Conservation (phyloP, 2,113 vertebrate species). For the Leptobrachium leishanense region DNA sequence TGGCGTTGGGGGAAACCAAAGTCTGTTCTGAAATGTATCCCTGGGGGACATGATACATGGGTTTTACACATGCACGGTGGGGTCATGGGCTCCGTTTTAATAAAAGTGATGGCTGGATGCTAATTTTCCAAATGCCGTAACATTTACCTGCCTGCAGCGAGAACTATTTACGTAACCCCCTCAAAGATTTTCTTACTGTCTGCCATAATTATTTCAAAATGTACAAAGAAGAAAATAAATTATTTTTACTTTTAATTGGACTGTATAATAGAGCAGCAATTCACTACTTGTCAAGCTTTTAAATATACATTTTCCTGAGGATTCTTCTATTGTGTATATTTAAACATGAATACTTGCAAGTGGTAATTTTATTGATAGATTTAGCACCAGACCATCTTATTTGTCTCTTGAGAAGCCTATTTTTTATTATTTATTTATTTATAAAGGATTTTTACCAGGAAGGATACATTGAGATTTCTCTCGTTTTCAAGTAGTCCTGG, state of each 20-base stretch:
- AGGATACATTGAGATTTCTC: no score
- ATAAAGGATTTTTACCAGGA: no score
- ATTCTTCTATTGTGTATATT: not conserved
- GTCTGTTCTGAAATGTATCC: conserved; percentile 34
- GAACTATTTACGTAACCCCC: conserved; percentile 19
- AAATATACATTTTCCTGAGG: not conserved
- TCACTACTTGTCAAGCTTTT: not conserved
- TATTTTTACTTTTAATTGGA: not conserved
- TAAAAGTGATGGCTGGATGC: conserved; percentile 19
- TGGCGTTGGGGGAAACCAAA: conserved; percentile 18
- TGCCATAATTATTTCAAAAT: conserved; percentile 33
- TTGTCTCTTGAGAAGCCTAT: no score
- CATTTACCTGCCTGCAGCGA: conserved; percentile 11
- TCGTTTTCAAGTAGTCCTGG: no score
- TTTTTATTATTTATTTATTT: no score
- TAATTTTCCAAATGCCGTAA: conserved; percentile 4
- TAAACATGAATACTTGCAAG: no score
- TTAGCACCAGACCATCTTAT: no score
- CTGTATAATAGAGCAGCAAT: not conserved
- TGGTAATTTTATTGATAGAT: no score
- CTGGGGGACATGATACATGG: not conserved
- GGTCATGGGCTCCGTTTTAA: conserved; percentile 23
- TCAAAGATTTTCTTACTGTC: conserved; percentile 19
- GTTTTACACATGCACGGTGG: conserved; percentile 3
- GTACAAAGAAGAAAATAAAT: not conserved